Percentiles rank a stretch among this genome's conserved stretches.
phyloP scores from a whole-genome alignment of 2,888 invertebrate species.

The Liposcelis brunnea region DNA sequence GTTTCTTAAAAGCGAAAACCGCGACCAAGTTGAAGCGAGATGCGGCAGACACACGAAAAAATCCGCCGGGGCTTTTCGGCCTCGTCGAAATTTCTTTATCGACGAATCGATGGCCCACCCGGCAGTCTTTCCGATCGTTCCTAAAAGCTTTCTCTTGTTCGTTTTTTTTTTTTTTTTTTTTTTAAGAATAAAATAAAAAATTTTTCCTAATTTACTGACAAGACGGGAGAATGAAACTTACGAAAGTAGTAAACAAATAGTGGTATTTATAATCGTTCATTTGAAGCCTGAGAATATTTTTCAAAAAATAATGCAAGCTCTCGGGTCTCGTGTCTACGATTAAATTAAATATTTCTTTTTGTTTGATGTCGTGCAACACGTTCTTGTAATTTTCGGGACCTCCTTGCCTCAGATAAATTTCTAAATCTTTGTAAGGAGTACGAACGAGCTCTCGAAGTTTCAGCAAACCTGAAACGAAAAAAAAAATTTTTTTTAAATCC shows the following conservation, averaged over 20 bases:
- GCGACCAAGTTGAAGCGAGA: too few species aligned
- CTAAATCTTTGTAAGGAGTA: slow-evolving; percentile 24
- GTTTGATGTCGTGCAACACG: slow-evolving; percentile 64
- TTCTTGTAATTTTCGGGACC: slow-evolving; percentile 50
- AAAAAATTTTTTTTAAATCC: neutral
- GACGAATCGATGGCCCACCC: too few species aligned
- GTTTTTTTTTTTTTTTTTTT: too few species aligned
- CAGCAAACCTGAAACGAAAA: slow-evolving; percentile 42
- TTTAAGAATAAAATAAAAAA: too few species aligned
- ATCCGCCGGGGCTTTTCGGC: too few species aligned
- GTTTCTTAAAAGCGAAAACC: too few species aligned
- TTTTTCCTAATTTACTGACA: too few species aligned
- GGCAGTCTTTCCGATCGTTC: too few species aligned
- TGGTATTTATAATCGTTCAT: slow-evolving; percentile 94
- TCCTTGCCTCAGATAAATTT: slow-evolving; percentile 55
- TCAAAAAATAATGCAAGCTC: slow-evolving; percentile 62
- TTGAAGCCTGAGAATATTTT: slow-evolving; percentile 33
- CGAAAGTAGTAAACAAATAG: slow-evolving; percentile 88
- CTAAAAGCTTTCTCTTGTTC: neutral
- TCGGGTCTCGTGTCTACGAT: slow-evolving; percentile 76
- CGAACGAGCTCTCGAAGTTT: slow-evolving; percentile 69
- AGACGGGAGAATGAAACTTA: too few species aligned
- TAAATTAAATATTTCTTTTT: slow-evolving; percentile 71
- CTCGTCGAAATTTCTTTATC: too few species aligned
- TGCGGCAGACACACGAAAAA: too few species aligned